These are phyloP conservation scores for Saimiri boliviensis DNA, from an alignment of 2,113 vertebrate genomes.

Conservation along the genomic window DNA sequence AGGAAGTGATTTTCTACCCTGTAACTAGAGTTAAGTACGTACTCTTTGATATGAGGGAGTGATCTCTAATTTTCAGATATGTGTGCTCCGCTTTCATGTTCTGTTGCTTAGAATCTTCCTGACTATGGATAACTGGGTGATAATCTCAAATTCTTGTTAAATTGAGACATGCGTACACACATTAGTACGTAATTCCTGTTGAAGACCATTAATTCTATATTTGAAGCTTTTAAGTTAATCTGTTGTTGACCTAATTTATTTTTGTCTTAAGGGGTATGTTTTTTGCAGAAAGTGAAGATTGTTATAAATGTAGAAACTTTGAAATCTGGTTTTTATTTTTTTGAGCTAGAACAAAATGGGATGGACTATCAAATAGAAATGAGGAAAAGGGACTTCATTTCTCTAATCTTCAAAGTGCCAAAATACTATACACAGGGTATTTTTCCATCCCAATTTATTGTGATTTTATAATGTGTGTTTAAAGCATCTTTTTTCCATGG, in stretches of 20 bases:
- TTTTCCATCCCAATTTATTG: conserved; percentile 25
- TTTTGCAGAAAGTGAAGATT: conserved; percentile 14
- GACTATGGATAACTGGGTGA: conserved; percentile 2
- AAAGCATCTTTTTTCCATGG: conserved; percentile 31
- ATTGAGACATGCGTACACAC: conserved; percentile 1
- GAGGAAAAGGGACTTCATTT: conserved; percentile 7
- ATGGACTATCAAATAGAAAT: neutral
- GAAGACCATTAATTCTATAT: conserved; percentile 16
- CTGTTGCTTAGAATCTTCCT: conserved; percentile 55
- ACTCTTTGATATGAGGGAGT: neutral
- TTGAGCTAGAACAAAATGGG: neutral
- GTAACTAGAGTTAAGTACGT: conserved; percentile 8
- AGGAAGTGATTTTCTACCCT: conserved; percentile 40
- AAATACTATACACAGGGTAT: neutral
- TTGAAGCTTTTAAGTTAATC: conserved; percentile 50
- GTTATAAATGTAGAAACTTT: conserved; percentile 52
- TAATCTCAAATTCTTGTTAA: conserved; percentile 21
- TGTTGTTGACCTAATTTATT: conserved; percentile 45
- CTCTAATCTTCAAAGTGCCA: neutral
- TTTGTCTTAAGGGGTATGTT: conserved; percentile 42
- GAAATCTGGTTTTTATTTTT: conserved; percentile 29
- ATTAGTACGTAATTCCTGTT: conserved; percentile 20
- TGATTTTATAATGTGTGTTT: conserved; percentile 57
- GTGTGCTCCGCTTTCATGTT: conserved; percentile 3
- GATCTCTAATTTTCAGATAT: conserved; percentile 15